Conservation (phyloP, 2,888 invertebrate species). For the Harpagoxenus sublaevis region DNA sequence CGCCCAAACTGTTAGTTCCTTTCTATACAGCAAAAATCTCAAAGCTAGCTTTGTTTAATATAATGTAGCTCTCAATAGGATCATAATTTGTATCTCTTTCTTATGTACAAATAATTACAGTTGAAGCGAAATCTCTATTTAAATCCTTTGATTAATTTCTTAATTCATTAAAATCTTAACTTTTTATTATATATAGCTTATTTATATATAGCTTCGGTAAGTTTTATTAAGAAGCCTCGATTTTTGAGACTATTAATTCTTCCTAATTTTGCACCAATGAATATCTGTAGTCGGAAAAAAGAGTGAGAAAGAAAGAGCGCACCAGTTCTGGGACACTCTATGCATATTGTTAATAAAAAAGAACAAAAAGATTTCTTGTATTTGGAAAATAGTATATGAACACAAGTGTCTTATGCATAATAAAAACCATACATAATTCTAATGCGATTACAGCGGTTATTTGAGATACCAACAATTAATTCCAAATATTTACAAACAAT, state of each 20-base stretch:
- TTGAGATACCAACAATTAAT: constrained; percentile 11
- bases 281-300: not conserved
- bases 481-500: constrained; percentile 56
- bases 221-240: not conserved
- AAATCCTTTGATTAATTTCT: not conserved
- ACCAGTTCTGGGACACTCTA: constrained; percentile 14
- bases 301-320: not conserved
- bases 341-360: constrained; percentile 11
- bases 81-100: not conserved
- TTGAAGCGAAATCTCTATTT: constrained; percentile 3
- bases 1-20: constrained; percentile 14
- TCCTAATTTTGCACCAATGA: constrained; percentile 7
- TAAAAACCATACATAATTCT: constrained; percentile 36
- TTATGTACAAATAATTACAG: not conserved
- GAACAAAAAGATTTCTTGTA: not conserved
- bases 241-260: not conserved
- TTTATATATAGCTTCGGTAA: not conserved
- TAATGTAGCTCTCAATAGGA: not conserved
- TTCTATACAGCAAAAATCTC: not conserved
- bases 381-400: constrained; percentile 22
- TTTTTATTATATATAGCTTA: not conserved
- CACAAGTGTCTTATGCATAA: constrained; percentile 52
- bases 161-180: not conserved
- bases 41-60: not conserved
- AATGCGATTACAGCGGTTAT: constrained; percentile 22